phyloP scores from a whole-genome alignment of 2,797 vertebrate species.

The Tiaroga cobitis region DNA sequence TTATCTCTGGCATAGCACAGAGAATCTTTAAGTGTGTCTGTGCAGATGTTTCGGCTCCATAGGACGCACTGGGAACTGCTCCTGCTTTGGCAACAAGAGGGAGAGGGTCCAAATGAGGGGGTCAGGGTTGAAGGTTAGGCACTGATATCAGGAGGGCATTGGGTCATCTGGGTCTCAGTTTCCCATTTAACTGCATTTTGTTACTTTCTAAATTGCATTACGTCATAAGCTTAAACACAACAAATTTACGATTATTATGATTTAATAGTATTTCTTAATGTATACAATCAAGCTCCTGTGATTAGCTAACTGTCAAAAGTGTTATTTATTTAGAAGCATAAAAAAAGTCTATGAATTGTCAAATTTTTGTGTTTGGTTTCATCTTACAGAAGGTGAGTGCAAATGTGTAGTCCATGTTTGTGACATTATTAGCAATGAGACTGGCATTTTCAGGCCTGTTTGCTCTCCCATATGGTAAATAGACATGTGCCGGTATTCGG shows the following conservation, averaged over 20 bases:
- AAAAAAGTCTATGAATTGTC: too few relatives aligned
- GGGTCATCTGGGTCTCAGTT: background rate
- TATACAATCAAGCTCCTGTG: background rate
- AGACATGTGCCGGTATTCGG: too few relatives aligned
- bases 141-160: background rate
- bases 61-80: background rate
- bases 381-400: background rate
- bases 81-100: background rate
- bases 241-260: background rate
- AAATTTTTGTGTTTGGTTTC: background rate
- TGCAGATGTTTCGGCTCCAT: background rate
- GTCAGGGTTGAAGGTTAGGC: background rate
- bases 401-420: background rate
- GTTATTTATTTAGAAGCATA: too few relatives aligned
- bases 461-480: background rate
- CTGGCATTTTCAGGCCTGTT: background rate
- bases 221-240: background rate
- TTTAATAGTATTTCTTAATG: background rate
- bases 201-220: background rate
- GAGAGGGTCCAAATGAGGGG: background rate
- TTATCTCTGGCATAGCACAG: constrained; percentile 32
- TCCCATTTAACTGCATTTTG: background rate
- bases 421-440: background rate
- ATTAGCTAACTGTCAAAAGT: background rate
- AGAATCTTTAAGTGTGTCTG: constrained; percentile 10